Evolutionary conservation across 2,113 vertebrate genomes (phyloP), one percentile per base, ranked within the genome.

Genomic region (Cricetomys ansorgei): DNA sequence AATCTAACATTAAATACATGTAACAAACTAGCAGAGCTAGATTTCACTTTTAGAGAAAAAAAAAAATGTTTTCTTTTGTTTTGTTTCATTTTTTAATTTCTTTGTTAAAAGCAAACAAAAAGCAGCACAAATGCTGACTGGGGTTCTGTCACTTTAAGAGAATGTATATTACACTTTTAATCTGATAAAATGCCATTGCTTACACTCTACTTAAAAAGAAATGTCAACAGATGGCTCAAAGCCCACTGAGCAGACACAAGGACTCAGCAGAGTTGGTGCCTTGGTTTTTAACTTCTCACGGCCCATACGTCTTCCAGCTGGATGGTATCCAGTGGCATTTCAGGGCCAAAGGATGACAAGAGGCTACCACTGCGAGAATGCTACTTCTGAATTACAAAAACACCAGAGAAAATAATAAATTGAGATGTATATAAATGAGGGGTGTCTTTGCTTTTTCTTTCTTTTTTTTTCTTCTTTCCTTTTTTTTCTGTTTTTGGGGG

Each of bases 131-230:
- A 75, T 4, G 84, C 90, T 95, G 80, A 95, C 50, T 97, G 50
- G 70, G 37, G 0, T 80, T 84, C 80, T 29, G 2, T 93, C 75
- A 92, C 76, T 95, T 91, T 81, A 90, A 91, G 73, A 87, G 37
- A 88, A 75, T 50, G 10, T 25, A 93, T n/a, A 96, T n/a, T 72
- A 6, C 75, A 77, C 53, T 95, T 94, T 97, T 85, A 96, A 96
- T 91, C 88, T 96, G 70, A 92, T 94, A 96, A 92, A 90, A 96
- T 43, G 15, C 59, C 48, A 88, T 10, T 85, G 85, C 70, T 85
- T 93, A 90, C 23, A 91, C n/a, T 34, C 96, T 40, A 55, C 88
- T 96, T 95, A 94, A 73, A 95, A 96, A 92, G 76, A 86, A 94
- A 94, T 83, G 89, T 91, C 86, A 92, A 85, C 9, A 4, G 85